Conservation (phyloP, 2,797 vertebrate genomes). For the Sebastes oblongus region DNA sequence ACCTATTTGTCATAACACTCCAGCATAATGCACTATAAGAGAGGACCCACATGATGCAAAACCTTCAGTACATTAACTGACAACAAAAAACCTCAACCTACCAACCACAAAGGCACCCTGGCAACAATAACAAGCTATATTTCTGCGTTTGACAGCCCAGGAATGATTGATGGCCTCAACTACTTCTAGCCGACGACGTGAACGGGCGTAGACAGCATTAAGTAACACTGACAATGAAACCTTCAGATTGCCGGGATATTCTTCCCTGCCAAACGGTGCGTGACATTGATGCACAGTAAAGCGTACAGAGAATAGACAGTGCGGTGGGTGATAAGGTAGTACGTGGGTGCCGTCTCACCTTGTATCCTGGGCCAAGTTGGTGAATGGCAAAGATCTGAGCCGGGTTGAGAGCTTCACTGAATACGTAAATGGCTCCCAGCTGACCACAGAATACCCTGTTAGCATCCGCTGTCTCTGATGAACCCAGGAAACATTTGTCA, state of each 20-base stretch:
- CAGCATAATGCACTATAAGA: not conserved
- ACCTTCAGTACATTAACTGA: not conserved
- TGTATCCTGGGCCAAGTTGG: slow-evolving; percentile 97
- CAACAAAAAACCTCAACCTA: not conserved
- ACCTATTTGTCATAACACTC: not conserved
- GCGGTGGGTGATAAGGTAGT: not conserved
- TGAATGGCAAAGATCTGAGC: slow-evolving; percentile 99
- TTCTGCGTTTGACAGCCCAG: not conserved
- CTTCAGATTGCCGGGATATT: not conserved
- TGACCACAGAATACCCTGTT: slow-evolving; percentile 98
- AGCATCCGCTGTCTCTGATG: slow-evolving; percentile 97
- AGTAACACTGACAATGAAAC: slow-evolving; percentile 15
- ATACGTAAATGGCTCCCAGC: slow-evolving; percentile 96
- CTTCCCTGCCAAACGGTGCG: not conserved
- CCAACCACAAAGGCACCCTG: slow-evolving; percentile 2
- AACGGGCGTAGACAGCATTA: not conserved
- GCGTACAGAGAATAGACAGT: not conserved
- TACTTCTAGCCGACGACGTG: not conserved
- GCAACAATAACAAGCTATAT: not conserved
- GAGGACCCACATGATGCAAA: not conserved
- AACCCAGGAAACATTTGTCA: slow-evolving; percentile 99
- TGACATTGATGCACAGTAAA: slow-evolving; percentile 15
- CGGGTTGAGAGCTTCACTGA: slow-evolving; percentile 97
- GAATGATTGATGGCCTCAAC: slow-evolving; percentile 25
- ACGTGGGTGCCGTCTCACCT: slow-evolving; percentile 80